Conservation (phyloP, 2,797 vertebrate genomes). For the Onychomys torridus region DNA sequence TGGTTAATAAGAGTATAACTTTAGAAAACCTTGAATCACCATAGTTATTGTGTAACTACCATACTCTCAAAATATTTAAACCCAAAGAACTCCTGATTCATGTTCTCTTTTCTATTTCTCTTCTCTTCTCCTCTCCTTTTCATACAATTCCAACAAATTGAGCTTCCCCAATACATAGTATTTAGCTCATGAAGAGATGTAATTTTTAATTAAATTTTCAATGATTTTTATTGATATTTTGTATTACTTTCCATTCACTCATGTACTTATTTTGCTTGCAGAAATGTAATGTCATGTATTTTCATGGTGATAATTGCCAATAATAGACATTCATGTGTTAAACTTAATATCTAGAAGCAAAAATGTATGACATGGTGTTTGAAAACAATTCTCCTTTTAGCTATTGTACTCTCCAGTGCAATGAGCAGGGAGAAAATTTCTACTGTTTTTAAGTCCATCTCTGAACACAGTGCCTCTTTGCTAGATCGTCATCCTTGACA, state of each 20-base stretch:
- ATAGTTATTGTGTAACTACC: not conserved
- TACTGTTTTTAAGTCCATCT: constrained; percentile 57
- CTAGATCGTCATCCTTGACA: constrained; percentile 48
- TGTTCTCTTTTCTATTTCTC: not conserved
- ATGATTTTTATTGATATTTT: not conserved
- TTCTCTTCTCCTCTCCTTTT: not conserved
- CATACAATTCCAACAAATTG: not conserved
- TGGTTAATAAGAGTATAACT: not conserved
- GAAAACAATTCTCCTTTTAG: not conserved
- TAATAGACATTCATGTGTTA: not conserved
- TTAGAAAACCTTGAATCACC: not conserved
- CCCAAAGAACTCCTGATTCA: not conserved
- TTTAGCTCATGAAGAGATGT: not conserved
- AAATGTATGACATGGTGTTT: not conserved
- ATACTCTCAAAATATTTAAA: not conserved
- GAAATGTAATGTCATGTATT: not conserved
- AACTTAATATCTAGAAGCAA: not conserved
- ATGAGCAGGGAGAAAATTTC: not conserved
- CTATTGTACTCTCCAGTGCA: not conserved
- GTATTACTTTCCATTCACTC: not conserved
- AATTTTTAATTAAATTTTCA: not conserved
- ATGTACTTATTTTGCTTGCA: not conserved
- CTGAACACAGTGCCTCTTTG: constrained; percentile 7
- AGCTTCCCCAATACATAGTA: not conserved
- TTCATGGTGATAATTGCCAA: not conserved